Evolutionary conservation across 2,797 vertebrate genomes (phyloP).

Genomic region (Pseudotriccus pelzelni): DNA sequence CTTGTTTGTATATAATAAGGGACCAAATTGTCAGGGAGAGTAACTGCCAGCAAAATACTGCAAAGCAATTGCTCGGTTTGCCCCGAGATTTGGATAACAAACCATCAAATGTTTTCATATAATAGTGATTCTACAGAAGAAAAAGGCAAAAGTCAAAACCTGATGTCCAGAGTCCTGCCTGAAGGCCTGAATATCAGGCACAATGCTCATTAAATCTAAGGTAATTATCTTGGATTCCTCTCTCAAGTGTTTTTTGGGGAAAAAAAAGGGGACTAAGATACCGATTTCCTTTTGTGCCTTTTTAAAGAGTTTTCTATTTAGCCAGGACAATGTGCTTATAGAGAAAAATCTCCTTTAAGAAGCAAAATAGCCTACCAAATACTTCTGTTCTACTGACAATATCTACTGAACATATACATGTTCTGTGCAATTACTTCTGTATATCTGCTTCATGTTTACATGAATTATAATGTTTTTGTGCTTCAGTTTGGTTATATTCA

Average conservation of each 20-base stretch:
- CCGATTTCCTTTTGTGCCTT: background rate
- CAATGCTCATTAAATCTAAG: background rate
- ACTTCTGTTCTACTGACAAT: background rate
- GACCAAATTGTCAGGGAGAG: background rate
- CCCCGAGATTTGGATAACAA: background rate
- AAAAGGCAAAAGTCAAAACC: background rate
- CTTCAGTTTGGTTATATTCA: background rate
- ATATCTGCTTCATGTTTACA: background rate
- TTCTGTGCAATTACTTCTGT: background rate
- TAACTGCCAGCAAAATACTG: background rate
- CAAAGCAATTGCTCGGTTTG: background rate
- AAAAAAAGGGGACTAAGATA: background rate
- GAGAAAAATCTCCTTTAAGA: background rate
- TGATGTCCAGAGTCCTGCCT: background rate
- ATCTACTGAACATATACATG: background rate
- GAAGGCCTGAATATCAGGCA: background rate
- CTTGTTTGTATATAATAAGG: fast-evolving
- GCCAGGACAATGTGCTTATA: background rate
- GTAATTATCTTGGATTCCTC: background rate
- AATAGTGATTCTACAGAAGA: background rate
- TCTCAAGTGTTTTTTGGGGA: background rate
- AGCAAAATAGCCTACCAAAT: background rate
- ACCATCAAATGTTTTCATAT: background rate
- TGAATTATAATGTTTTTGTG: background rate
- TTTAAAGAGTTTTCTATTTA: background rate